These are phyloP conservation scores for Daubentonia madagascariensis DNA, from an alignment of 2,113 vertebrate species.

Conservation along the genomic window DNA sequence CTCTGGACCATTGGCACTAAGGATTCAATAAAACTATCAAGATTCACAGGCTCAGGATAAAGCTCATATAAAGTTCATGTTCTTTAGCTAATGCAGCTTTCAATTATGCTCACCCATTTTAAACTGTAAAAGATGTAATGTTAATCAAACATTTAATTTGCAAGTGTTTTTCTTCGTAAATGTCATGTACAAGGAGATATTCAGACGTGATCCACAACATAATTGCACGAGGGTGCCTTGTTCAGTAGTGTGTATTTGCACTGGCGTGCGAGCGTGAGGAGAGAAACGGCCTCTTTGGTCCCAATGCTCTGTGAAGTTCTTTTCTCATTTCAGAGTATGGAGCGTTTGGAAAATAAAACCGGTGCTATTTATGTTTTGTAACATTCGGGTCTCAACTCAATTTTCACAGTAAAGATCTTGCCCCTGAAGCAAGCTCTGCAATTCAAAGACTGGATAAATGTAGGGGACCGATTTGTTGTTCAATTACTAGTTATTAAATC, in stretches of 20 bases:
- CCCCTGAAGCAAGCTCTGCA: conserved; percentile 13
- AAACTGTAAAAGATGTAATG: conserved; percentile 85
- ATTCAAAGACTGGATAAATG: conserved; percentile 26
- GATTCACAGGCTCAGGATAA: conserved; percentile 75
- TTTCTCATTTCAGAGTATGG: not conserved
- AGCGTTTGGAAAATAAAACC: conserved; percentile 52
- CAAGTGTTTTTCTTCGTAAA: conserved; percentile 89
- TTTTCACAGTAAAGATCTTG: conserved; percentile 44
- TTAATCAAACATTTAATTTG: conserved; percentile 90
- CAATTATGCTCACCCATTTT: conserved; percentile 85
- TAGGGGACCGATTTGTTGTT: not conserved
- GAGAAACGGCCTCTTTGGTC: not conserved
- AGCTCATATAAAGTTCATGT: conserved; percentile 84
- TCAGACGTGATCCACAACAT: conserved; percentile 82
- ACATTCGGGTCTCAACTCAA: conserved; percentile 43
- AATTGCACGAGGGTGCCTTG: conserved; percentile 76
- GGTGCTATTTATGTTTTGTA: conserved; percentile 64
- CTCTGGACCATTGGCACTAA: not conserved
- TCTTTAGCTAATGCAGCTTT: conserved; percentile 82
- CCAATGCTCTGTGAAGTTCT: not conserved
- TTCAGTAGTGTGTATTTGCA: conserved; percentile 65
- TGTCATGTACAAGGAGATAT: conserved; percentile 86
- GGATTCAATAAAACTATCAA: conserved; percentile 69
- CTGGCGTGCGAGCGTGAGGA: conserved; percentile 1
- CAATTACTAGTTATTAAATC: conserved; percentile 41